Evolutionary conservation across 2,888 invertebrate genomes (phyloP), one percentile per base, ranked within the genome.

Genomic region (Alviniconcha strummeri): DNA sequence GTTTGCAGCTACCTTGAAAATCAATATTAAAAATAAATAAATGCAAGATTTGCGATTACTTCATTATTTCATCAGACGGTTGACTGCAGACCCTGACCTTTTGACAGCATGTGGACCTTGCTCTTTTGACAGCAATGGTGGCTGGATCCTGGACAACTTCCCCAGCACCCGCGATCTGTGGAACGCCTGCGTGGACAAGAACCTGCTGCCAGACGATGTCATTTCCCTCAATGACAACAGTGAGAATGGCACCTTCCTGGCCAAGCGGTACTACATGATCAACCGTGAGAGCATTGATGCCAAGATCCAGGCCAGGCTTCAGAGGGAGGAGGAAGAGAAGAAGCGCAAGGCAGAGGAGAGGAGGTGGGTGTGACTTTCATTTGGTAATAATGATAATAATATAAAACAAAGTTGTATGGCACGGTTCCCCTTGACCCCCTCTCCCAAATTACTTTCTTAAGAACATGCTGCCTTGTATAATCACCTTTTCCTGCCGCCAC

Each of bases 101-200:
- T 1, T 36, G 36, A 36, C 36, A 36, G 36, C 36, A 3, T 36
- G 36, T 36, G 36, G 36, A 36, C 36, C 36, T 36, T 36, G 36
- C 17, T 71, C 19, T 71, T n/a, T 19, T 71, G 69, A 17, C 85
- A 92, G 92, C 64, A 87, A 90, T 89, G 94, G 94, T 71, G 92
- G 93, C 36, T 94, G 93, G 93, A 92, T 94, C 64, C 84, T 93
- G 56, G 94, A 94, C 85, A 93, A 93, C 87, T 94, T 93, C 88
- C 94, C 94, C 7, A 86, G 85, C 74, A 91, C 91, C 5, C 88
- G 92, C 9, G 94, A 94, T 67, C 92, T 93, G 85, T 93, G 93
- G 93, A 91, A 89, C 72, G 89, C 89, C 71, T 88, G 92, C 86
- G 88, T 92, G 15, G 94, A 94, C 87, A 91, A 90, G 82, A 90